These are phyloP conservation scores for Spinus olivaceus DNA, from an alignment of 2,797 vertebrate species.

Conservation along the genomic window DNA sequence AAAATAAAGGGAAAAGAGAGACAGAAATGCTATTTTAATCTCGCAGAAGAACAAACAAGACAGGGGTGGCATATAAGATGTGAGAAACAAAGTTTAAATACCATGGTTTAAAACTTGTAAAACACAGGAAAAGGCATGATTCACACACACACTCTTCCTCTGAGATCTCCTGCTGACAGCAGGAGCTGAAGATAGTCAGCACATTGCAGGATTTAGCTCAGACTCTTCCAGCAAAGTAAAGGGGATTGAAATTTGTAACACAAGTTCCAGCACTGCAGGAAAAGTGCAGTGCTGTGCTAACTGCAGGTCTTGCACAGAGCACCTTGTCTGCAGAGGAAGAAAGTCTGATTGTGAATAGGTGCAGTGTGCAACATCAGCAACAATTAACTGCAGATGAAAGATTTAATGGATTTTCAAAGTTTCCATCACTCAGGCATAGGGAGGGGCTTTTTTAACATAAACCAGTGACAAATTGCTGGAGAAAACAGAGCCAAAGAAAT, in stretches of 20 bases:
- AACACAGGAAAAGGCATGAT: slow-evolving; percentile 26
- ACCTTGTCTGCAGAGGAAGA: neutral
- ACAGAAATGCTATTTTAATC: neutral
- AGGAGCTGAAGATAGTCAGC: neutral
- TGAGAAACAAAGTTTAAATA: slow-evolving; percentile 2
- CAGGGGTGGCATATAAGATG: neutral
- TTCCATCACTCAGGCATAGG: slow-evolving; percentile 37
- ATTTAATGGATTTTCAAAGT: slow-evolving; percentile 48
- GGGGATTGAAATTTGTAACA: neutral
- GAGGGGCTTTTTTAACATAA: slow-evolving; percentile 48
- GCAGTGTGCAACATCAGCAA: slow-evolving; percentile 2
- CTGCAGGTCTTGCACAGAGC: neutral
- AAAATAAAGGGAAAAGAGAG: neutral
- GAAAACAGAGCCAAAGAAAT: slow-evolving; percentile 47
- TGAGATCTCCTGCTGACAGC: neutral
- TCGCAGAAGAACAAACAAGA: neutral
- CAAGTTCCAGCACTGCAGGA: neutral
- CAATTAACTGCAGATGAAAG: slow-evolving; percentile 39
- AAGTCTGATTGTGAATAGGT: neutral
- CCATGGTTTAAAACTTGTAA: neutral
- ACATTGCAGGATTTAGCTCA: slow-evolving; percentile 16
- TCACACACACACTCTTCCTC: neutral
- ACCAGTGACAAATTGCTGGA: slow-evolving; percentile 50
- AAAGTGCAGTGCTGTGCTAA: neutral
- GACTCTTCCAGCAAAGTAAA: neutral